A percentile compares a stretch with the other conserved stretches of the same genome.
Evolutionary conservation across 2,888 invertebrate genomes (phyloP).

Genomic region (Drosophila sordidula): DNA sequence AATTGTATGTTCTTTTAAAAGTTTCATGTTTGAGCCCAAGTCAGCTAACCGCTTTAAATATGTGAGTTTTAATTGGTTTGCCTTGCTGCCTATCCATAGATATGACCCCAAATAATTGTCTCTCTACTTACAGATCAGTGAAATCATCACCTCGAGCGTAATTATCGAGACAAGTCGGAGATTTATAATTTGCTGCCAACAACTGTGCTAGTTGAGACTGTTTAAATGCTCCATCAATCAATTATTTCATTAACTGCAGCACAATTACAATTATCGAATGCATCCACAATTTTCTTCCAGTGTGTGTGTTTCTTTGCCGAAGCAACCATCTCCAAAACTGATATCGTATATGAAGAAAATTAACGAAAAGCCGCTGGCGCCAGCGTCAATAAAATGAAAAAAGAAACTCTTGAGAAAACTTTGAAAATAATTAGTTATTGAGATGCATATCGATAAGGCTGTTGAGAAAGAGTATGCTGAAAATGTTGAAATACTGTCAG

Average conservation of each 20-base stretch:
- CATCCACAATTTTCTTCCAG: conserved; percentile 36
- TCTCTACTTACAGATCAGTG: conserved; percentile 20
- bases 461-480: neutral
- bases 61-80: neutral
- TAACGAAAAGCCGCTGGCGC: conserved; percentile 54
- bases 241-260: conserved; percentile 55
- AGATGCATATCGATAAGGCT: conserved; percentile 36
- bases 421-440: conserved; percentile 63
- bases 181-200: conserved; percentile 3
- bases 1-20: too few relatives aligned
- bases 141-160: conserved; percentile 21
- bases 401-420: conserved; percentile 50
- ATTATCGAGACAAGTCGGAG: conserved; percentile 7
- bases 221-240: conserved; percentile 36
- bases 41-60: too few relatives aligned
- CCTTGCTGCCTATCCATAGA: conserved; percentile 1
- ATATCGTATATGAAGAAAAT: conserved; percentile 22
- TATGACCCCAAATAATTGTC: conserved; percentile 6
- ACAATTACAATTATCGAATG: conserved; percentile 49
- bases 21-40: too few relatives aligned
- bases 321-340: conserved; percentile 3
- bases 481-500: conserved; percentile 20
- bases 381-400: conserved; percentile 17
- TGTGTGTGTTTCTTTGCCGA: too few relatives aligned
- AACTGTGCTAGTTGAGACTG: conserved; percentile 17